phyloP scores from a whole-genome alignment of 2,113 vertebrate genomes.

The Pteropus alecto region DNA sequence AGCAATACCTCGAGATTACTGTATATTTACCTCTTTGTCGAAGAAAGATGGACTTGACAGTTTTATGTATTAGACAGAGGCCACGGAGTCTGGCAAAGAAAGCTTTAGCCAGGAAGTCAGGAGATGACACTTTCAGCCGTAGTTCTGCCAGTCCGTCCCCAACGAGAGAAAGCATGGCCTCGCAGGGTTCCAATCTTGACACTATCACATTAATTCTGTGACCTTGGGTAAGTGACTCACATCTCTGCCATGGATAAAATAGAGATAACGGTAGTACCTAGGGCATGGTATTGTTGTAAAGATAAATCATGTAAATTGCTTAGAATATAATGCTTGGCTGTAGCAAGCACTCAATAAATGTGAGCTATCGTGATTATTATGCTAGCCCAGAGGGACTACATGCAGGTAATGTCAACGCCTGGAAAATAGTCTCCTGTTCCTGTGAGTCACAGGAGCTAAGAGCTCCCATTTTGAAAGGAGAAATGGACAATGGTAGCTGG shows the following conservation, averaged over 20 bases:
- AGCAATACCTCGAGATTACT: conserved; percentile 64
- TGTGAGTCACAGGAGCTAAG: background rate
- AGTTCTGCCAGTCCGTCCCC: background rate
- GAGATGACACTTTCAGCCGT: background rate
- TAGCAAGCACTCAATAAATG: background rate
- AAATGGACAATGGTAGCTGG: background rate
- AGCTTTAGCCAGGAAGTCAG: background rate
- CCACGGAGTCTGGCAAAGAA: conserved; percentile 8
- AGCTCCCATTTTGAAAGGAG: background rate
- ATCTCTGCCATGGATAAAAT: background rate
- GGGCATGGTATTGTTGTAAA: background rate
- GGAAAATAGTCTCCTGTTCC: background rate
- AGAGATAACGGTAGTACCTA: background rate
- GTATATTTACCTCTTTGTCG: conserved; percentile 62
- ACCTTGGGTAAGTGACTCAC: background rate
- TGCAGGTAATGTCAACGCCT: background rate
- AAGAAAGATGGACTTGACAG: conserved; percentile 50
- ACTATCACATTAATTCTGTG: background rate
- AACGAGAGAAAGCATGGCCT: too few relatives aligned
- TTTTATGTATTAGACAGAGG: conserved; percentile 63
- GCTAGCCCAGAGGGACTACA: background rate
- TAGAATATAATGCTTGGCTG: background rate
- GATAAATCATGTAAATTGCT: background rate
- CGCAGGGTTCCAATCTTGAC: background rate
- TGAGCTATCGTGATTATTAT: background rate